Percentiles rank a stretch among this genome's conserved stretches.
Evolutionary conservation across 2,888 invertebrate species (phyloP).

Genomic region (Agrotis clavis): DNA sequence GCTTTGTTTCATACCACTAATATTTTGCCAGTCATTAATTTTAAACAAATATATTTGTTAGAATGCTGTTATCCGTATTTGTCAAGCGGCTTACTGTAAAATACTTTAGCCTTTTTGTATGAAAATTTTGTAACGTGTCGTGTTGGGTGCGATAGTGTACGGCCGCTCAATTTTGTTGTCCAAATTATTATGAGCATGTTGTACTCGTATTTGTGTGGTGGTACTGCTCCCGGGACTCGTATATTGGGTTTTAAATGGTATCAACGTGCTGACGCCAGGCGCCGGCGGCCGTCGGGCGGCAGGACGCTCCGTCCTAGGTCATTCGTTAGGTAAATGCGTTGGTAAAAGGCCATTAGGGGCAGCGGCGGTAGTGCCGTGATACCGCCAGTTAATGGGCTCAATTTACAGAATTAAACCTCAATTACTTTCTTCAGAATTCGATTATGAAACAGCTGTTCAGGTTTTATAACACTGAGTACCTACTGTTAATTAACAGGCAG

Average conservation of each 20-base stretch:
- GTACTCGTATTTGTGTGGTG: constrained; percentile 29
- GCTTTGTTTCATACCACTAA: constrained; percentile 51
- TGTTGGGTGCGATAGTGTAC: constrained; percentile 16
- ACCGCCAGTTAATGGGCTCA: constrained; percentile 71
- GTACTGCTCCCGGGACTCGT: constrained; percentile 50
- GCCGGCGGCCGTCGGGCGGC: constrained; percentile 18
- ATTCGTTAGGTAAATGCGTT: constrained; percentile 70
- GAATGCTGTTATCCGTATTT: constrained; percentile 33
- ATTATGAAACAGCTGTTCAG: constrained; percentile 35
- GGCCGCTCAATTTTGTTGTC: constrained; percentile 34
- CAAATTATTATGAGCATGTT: constrained; percentile 45
- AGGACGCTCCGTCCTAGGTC: constrained; percentile 56
- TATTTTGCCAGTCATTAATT: constrained; percentile 55
- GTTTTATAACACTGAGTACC: neutral
- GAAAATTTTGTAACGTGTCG: constrained; percentile 8
- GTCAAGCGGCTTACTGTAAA: constrained; percentile 15
- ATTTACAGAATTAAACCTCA: constrained; percentile 73
- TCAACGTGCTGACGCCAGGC: constrained; percentile 58
- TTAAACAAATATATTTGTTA: constrained; percentile 50
- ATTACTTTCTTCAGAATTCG: constrained; percentile 66
- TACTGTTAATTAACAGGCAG: neutral
- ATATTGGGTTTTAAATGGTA: constrained; percentile 65
- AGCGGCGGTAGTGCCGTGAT: constrained; percentile 68
- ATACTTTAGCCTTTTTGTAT: constrained; percentile 17
- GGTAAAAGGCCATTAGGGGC: constrained; percentile 72